These are phyloP conservation scores for Plumapathes pennacea DNA, from an alignment of 92 coral and sea anemone species.

Conservation along the genomic window DNA sequence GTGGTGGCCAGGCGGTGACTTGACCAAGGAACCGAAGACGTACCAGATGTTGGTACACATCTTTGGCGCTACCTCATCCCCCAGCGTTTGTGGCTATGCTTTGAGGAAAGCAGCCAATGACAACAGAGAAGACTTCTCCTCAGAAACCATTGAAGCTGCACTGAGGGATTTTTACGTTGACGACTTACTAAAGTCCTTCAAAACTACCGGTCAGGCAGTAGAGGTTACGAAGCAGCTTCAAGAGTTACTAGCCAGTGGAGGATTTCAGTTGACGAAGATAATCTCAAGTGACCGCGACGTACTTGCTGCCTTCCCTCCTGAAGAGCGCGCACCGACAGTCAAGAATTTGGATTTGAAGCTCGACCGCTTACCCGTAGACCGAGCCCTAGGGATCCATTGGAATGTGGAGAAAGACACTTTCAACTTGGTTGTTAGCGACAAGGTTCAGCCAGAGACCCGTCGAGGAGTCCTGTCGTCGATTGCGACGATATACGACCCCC, in stretches of 20 bases:
- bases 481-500: constrained; percentile 66
- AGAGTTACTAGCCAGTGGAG: constrained; percentile 55
- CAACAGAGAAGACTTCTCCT: constrained; percentile 24
- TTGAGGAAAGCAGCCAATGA: constrained; percentile 34
- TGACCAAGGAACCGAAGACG: constrained; percentile 34
- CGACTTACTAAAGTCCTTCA: constrained; percentile 33
- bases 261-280: constrained; percentile 69
- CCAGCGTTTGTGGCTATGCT: constrained; percentile 45
- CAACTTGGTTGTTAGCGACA: constrained; percentile 24
- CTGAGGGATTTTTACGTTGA: constrained; percentile 45
- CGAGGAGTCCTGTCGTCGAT: constrained; percentile 66
- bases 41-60: constrained; percentile 52
- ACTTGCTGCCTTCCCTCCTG: constrained; percentile 50
- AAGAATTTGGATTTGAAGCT: constrained; percentile 48
- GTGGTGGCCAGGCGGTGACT: constrained; percentile 69
- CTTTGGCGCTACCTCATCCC: constrained; percentile 44
- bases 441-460: constrained; percentile 59
- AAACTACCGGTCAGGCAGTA: constrained; percentile 16
- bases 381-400: constrained; percentile 69
- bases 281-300: constrained; percentile 49
- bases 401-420: constrained; percentile 52
- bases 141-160: constrained; percentile 28
- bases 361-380: constrained; percentile 49
- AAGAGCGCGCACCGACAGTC: constrained; percentile 31
- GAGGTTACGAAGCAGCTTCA: constrained; percentile 20